Evolutionary conservation across 2,113 vertebrate species (phyloP), one percentile per base, ranked within the genome.

Genomic region (Oreochromis spilurus): DNA sequence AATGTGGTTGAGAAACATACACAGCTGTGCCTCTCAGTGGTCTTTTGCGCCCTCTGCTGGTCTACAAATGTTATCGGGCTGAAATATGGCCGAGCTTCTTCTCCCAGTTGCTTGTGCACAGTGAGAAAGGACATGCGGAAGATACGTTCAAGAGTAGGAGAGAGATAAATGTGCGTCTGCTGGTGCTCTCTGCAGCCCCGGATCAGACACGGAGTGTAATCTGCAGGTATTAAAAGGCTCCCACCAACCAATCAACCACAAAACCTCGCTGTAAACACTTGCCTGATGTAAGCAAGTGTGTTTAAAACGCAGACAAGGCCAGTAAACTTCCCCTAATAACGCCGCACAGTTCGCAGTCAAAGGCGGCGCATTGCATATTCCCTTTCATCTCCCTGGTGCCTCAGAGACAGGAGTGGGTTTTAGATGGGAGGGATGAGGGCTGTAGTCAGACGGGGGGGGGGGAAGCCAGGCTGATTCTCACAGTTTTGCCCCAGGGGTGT

Each of bases 351-450:
- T 94, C 89, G 84, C 89, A 93, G 94, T 93, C 94, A 91, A 87
- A 94, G 92, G 92, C 91, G 81, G 88, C 55, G 29, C 94, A 95
- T 96, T 87, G 86, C 83, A 79, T 87, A 96, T 96, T 95, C 96
- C 55, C 95, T 96, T 96, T 96, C 92, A 96, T 96, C 92, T 95
- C 70, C 43, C 54, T 86, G 83, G 90, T 55, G 94, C 94, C 94
- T 93, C 85, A 54, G 92, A 95, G 94, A 91, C 93, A 87, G 86
- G 91, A 94, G 94, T 84, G 90, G 88, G 90, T 88, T 88, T 65
- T 93, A 89, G 84, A 91, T 90, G 89, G 87, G 85, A 89, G 88
- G 91, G 84, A 89, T 88, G 90, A 93, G 90, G 92, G 82, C 85
- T 90, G 87, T 81, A 93, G 93, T 89, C 79, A 75, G 84, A 67